phyloP scores from a whole-genome alignment of 1,140 invertebrate species.

The Philaenus spumarius region DNA sequence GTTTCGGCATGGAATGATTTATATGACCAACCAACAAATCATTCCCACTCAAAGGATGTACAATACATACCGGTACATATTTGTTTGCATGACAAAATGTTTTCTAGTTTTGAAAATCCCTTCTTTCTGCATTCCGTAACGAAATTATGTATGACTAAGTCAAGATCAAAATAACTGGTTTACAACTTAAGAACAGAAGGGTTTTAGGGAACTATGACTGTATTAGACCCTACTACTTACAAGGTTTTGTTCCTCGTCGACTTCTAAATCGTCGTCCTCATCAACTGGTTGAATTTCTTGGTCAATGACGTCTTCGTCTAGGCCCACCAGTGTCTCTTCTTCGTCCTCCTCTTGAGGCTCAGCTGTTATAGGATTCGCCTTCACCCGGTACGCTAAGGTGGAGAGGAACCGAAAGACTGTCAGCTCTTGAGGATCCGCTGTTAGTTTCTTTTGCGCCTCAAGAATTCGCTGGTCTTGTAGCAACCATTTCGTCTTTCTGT shows the following conservation, averaged over 20 bases:
- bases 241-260: background rate
- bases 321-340: background rate
- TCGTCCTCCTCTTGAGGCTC: background rate
- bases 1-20: too few species aligned
- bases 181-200: too few species aligned
- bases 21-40: too few species aligned
- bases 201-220: too few species aligned
- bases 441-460: background rate
- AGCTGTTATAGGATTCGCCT: background rate
- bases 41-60: too few species aligned
- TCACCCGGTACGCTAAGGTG: background rate
- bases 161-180: too few species aligned
- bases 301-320: slow-evolving; percentile 1
- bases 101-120: too few species aligned
- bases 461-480: background rate
- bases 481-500: background rate
- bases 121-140: too few species aligned
- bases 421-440: background rate
- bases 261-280: background rate
- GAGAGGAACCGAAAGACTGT: background rate
- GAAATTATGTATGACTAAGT: too few species aligned
- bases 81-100: too few species aligned
- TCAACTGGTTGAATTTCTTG: background rate
- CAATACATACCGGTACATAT: too few species aligned
- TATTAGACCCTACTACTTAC: too few species aligned